phyloP scores from a whole-genome alignment of 2,888 invertebrate species.

The Ferrisia virgata region DNA sequence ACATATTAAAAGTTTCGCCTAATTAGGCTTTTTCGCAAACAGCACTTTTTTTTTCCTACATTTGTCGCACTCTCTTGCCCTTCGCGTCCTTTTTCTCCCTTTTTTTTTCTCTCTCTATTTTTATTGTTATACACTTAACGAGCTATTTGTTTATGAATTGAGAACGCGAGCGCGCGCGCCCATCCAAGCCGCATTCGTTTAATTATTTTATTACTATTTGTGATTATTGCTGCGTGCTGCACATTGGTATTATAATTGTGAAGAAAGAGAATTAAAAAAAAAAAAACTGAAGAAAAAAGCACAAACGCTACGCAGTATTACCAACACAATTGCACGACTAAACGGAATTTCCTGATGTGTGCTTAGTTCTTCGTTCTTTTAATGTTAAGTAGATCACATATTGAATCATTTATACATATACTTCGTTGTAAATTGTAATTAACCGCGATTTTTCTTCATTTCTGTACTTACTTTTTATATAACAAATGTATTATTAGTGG shows the following conservation, averaged over 20 bases:
- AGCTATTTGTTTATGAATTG: slow-evolving; percentile 30
- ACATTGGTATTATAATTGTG: background rate
- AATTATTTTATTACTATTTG: slow-evolving; percentile 27
- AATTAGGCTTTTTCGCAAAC: slow-evolving; percentile 6
- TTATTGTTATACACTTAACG: background rate
- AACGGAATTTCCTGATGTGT: slow-evolving; percentile 21
- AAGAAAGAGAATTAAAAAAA: background rate
- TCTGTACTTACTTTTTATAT: too few species aligned
- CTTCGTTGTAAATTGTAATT: too few species aligned
- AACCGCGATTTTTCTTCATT: too few species aligned
- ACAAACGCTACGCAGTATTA: background rate
- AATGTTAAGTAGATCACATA: background rate
- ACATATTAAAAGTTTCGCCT: slow-evolving; percentile 8
- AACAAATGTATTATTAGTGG: too few species aligned
- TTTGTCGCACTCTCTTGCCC: background rate
- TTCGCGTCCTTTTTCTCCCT: background rate
- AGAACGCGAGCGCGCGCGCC: background rate
- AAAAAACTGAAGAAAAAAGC: background rate
- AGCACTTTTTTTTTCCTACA: background rate
- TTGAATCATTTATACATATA: too few species aligned
- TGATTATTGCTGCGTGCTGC: slow-evolving; percentile 19
- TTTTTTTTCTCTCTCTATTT: background rate
- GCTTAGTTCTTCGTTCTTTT: background rate
- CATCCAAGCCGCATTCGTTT: background rate
- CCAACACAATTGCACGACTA: background rate